Conservation (phyloP, 2,113 vertebrate genomes). For the Ptyas mucosa region DNA sequence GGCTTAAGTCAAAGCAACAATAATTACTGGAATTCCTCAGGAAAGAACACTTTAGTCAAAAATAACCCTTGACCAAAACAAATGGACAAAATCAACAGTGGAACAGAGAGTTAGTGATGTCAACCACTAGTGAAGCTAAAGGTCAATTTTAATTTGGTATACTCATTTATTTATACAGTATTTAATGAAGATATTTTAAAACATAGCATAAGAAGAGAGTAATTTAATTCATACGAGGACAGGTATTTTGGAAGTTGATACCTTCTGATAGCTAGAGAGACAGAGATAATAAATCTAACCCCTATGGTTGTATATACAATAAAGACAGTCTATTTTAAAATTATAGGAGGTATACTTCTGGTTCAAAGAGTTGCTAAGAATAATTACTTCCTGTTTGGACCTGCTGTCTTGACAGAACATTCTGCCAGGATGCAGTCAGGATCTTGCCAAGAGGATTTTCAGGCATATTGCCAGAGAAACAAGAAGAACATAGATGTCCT, state of each 20-base stretch:
- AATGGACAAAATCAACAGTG: not conserved
- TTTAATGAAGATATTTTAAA: not conserved
- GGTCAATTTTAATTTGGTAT: not conserved
- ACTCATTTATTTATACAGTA: not conserved
- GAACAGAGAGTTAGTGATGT: not conserved
- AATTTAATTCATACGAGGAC: not conserved
- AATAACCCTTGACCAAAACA: not conserved
- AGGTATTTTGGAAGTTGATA: not conserved
- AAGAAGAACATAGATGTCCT: not conserved
- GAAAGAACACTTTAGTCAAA: not conserved
- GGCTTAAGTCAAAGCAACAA: not conserved
- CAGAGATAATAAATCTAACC: rapidly evolving
- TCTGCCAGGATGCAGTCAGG: slow-evolving; percentile 1
- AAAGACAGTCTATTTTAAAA: slow-evolving; percentile 45
- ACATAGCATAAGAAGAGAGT: not conserved
- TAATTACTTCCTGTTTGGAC: slow-evolving; percentile 43
- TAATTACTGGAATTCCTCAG: not conserved
- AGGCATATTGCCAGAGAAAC: not conserved
- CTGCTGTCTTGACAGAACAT: slow-evolving; percentile 20
- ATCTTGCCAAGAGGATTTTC: not conserved
- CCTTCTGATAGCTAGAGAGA: slow-evolving; percentile 2
- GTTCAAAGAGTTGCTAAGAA: slow-evolving; percentile 27
- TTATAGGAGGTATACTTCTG: slow-evolving; percentile 3
- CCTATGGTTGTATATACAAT: not conserved
- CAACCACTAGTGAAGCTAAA: not conserved